phyloP scores from a whole-genome alignment of 2,797 vertebrate species.

The Bovichtus diacanthus region DNA sequence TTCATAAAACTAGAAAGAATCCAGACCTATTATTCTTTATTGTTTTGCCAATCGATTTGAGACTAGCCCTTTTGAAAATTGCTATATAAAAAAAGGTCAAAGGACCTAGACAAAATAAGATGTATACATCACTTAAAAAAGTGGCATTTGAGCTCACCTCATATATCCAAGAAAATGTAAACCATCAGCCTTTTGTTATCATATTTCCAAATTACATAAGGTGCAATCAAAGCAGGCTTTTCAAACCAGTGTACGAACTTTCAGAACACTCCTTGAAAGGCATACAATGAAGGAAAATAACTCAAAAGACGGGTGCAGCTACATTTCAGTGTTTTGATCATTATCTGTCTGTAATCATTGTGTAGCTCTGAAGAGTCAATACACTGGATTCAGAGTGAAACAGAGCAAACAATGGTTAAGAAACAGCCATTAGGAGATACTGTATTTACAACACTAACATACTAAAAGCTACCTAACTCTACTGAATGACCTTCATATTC shows the following conservation, averaged over 20 bases:
- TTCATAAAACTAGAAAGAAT: neutral
- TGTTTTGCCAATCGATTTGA: neutral
- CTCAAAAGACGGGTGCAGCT: neutral
- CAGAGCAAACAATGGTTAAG: neutral
- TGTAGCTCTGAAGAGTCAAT: slow-evolving; percentile 8
- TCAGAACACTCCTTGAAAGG: slow-evolving; percentile 7
- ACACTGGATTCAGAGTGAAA: neutral
- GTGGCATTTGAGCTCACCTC: neutral
- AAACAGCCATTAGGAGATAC: slow-evolving; percentile 13
- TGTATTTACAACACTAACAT: slow-evolving; percentile 10
- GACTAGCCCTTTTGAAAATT: neutral
- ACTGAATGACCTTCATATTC: slow-evolving; percentile 14
- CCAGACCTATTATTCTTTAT: neutral
- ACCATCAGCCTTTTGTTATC: slow-evolving; percentile 1
- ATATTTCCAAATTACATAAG: slow-evolving; percentile 9
- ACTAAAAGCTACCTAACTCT: neutral
- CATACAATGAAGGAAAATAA: slow-evolving; percentile 33
- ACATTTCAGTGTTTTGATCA: slow-evolving; percentile 35
- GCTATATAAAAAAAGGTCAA: neutral
- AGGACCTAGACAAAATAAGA: neutral
- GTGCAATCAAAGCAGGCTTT: slow-evolving; percentile 8
- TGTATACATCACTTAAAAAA: neutral
- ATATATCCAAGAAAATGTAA: slow-evolving; percentile 10
- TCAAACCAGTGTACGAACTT: neutral
- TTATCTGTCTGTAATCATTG: slow-evolving; percentile 43